Evolutionary conservation across 2,797 vertebrate genomes (phyloP).

Genomic region (Austrolebias charrua): DNA sequence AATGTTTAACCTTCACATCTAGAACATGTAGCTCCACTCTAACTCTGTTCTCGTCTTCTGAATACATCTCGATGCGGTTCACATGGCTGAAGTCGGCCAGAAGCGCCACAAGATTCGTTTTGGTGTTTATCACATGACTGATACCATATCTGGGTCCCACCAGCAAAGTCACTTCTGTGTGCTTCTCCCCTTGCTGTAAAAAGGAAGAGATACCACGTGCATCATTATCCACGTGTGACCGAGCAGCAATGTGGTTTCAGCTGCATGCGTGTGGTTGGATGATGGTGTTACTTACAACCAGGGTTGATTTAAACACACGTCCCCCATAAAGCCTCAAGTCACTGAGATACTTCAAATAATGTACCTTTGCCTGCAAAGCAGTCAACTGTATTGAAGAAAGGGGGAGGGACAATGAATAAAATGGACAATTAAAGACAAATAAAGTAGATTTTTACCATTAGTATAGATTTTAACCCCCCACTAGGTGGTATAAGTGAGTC

Average conservation of each 20-base stretch:
- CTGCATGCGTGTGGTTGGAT: background rate
- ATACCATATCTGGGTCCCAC: constrained; percentile 97
- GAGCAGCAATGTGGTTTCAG: constrained; percentile 1
- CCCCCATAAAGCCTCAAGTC: constrained; percentile 96
- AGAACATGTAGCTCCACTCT: constrained; percentile 97
- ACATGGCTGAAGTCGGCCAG: constrained; percentile 98
- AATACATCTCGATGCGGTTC: constrained; percentile 98
- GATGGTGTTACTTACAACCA: constrained; percentile 85
- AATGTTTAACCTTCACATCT: constrained; percentile 89
- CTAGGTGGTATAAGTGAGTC: constrained; percentile 59
- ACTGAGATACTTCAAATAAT: constrained; percentile 98
- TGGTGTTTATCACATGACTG: constrained; percentile 98
- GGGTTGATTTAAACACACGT: constrained; percentile 92
- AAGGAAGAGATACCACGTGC: constrained; percentile 25
- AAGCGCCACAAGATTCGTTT: constrained; percentile 96
- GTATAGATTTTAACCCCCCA: constrained; percentile 43
- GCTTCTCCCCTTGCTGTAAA: constrained; percentile 94
- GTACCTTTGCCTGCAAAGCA: constrained; percentile 95
- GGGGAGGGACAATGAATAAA: background rate
- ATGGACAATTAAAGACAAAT: constrained; percentile 1
- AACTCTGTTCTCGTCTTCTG: constrained; percentile 90
- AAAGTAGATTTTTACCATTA: no score
- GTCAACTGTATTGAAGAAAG: constrained; percentile 82
- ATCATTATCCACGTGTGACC: background rate
- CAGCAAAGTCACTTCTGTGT: constrained; percentile 94